phyloP scores from a whole-genome alignment of 2,113 vertebrate genomes.

The Entosphenus tridentatus region DNA sequence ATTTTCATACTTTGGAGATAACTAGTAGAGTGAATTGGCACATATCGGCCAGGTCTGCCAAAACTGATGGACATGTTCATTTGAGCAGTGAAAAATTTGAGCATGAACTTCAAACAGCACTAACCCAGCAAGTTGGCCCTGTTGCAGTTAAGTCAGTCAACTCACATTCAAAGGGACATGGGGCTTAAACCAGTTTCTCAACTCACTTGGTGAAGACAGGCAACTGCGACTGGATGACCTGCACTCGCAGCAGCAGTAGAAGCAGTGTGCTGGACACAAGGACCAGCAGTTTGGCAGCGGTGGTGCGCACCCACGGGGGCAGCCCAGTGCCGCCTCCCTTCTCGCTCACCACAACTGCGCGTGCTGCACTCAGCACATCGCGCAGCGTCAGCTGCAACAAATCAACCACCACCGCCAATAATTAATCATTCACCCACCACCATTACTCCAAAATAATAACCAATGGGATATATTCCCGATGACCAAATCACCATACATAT shows the following conservation, averaged over 20 bases:
- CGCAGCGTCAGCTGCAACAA: conserved; percentile 57
- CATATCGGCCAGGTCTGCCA: too few relatives aligned
- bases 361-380: conserved; percentile 29
- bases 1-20: too few relatives aligned
- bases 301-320: conserved; percentile 67
- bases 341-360: too few relatives aligned
- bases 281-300: conserved; percentile 68
- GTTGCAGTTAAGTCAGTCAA: background rate
- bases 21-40: too few relatives aligned
- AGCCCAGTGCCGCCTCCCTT: conserved; percentile 47
- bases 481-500: too few relatives aligned
- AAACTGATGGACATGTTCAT: too few relatives aligned
- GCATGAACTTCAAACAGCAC: background rate
- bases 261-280: conserved; percentile 77
- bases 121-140: background rate
- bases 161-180: too few relatives aligned
- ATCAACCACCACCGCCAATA: conserved; percentile 4
- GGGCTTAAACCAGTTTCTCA: conserved; percentile 7
- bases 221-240: conserved; percentile 88
- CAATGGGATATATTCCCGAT: too few relatives aligned
- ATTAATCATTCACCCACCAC: too few relatives aligned
- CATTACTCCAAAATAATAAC: too few relatives aligned
- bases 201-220: conserved; percentile 85
- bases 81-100: background rate
- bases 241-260: conserved; percentile 76